phyloP scores from a whole-genome alignment of 2,888 invertebrate genomes.

The Lycaena phlaeas region DNA sequence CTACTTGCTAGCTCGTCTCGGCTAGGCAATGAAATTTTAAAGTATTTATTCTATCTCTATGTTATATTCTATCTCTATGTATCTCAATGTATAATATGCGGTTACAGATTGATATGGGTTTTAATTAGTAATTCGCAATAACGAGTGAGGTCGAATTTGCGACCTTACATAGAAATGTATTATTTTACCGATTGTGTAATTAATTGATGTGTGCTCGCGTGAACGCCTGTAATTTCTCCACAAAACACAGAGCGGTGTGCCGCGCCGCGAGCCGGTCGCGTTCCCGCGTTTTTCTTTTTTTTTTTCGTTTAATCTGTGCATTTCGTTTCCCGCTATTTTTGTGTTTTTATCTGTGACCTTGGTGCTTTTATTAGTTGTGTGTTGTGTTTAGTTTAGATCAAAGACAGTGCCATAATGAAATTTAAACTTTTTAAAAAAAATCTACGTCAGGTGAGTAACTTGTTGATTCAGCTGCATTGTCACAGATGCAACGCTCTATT shows the following conservation, averaged over 20 bases:
- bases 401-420: slow-evolving; percentile 36
- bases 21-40: too few species aligned
- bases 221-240: slow-evolving; percentile 20
- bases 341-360: slow-evolving; percentile 33
- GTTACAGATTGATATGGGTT: too few species aligned
- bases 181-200: neutral
- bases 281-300: slow-evolving; percentile 10
- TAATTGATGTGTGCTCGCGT: slow-evolving; percentile 3
- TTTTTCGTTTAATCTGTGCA: slow-evolving; percentile 14
- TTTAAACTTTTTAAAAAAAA: slow-evolving; percentile 61
- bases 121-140: too few species aligned
- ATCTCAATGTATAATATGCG: too few species aligned
- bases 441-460: slow-evolving; percentile 43
- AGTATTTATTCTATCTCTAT: too few species aligned
- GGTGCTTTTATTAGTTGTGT: slow-evolving; percentile 18
- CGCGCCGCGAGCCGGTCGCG: slow-evolving; percentile 21
- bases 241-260: slow-evolving; percentile 18
- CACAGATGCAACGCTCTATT: slow-evolving; percentile 4
- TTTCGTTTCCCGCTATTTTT: slow-evolving; percentile 20
- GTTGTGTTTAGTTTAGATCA: slow-evolving; percentile 16
- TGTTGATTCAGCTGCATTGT: slow-evolving; percentile 6
- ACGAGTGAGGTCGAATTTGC: too few species aligned
- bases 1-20: too few species aligned
- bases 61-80: too few species aligned
- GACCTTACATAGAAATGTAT: neutral